Evolutionary conservation across 2,113 vertebrate species (phyloP).

Genomic region (Balaeniceps rex): DNA sequence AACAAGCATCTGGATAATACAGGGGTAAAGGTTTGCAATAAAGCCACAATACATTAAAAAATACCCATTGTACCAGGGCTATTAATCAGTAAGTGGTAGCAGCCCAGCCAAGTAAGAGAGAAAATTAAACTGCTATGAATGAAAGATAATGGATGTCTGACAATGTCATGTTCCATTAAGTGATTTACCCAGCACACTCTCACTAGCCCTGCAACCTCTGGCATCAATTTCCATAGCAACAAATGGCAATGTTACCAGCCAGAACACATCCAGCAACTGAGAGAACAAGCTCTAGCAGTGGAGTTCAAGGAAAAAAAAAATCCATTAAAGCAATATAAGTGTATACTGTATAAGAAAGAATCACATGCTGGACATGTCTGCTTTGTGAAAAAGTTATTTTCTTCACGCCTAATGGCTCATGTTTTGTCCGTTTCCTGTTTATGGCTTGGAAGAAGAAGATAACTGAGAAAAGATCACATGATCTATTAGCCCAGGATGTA

Average conservation of each 20-base stretch:
- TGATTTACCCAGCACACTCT: constrained; percentile 8
- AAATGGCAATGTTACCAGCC: neutral
- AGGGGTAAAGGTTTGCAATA: neutral
- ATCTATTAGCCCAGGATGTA: neutral
- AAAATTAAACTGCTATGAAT: constrained; percentile 41
- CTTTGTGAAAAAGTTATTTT: neutral
- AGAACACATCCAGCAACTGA: neutral
- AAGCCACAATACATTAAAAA: neutral
- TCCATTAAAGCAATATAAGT: neutral
- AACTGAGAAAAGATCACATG: neutral
- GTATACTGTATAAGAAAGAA: neutral
- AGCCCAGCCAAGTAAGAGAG: neutral
- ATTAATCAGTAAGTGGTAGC: constrained; percentile 2
- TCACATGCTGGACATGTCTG: neutral
- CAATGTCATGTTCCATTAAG: constrained; percentile 24
- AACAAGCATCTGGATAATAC: neutral
- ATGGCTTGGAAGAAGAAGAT: neutral
- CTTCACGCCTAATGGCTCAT: neutral
- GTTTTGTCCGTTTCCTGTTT: neutral
- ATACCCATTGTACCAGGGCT: neutral
- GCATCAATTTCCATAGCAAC: constrained; percentile 53
- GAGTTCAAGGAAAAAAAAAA: neutral
- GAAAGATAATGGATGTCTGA: constrained; percentile 36
- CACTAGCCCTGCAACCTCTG: neutral
- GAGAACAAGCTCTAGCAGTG: neutral